Conservation (phyloP, 2,797 vertebrate species). For the Monodelphis domestica region DNA sequence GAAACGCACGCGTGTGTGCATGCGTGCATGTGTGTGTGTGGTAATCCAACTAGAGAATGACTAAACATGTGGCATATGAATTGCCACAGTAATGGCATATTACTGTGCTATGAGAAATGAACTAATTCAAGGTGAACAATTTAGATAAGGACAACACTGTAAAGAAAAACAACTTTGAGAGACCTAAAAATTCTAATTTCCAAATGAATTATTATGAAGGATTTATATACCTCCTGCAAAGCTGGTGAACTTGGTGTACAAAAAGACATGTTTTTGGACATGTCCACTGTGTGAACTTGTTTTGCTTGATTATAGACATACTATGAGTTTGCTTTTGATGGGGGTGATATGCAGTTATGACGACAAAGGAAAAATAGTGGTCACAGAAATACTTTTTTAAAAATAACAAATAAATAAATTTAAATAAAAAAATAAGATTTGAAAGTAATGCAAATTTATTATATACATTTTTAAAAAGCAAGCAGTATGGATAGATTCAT, state of each 20-base stretch:
- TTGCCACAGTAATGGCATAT: not conserved
- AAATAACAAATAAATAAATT: too few relatives aligned
- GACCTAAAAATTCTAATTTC: not conserved
- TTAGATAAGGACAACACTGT: not conserved
- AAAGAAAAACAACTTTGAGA: not conserved
- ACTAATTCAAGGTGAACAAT: not conserved
- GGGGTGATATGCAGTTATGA: not conserved
- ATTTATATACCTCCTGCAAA: too few relatives aligned
- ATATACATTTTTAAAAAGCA: not conserved
- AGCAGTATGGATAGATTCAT: not conserved
- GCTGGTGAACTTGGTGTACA: not conserved
- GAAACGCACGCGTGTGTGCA: too few relatives aligned
- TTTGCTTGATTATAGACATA: not conserved
- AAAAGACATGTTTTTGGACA: not conserved
- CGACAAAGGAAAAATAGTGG: not conserved
- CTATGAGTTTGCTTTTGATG: not conserved
- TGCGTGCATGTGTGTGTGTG: too few relatives aligned
- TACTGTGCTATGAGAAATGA: not conserved
- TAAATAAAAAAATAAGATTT: not conserved
- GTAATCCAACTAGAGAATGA: not conserved
- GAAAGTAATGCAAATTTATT: conserved; percentile 5
- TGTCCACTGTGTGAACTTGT: not conserved
- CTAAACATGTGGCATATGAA: not conserved
- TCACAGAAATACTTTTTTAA: not conserved
- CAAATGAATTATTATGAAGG: too few relatives aligned